Conservation (phyloP, 2,797 vertebrate species). For the Trichosurus vulpecula region DNA sequence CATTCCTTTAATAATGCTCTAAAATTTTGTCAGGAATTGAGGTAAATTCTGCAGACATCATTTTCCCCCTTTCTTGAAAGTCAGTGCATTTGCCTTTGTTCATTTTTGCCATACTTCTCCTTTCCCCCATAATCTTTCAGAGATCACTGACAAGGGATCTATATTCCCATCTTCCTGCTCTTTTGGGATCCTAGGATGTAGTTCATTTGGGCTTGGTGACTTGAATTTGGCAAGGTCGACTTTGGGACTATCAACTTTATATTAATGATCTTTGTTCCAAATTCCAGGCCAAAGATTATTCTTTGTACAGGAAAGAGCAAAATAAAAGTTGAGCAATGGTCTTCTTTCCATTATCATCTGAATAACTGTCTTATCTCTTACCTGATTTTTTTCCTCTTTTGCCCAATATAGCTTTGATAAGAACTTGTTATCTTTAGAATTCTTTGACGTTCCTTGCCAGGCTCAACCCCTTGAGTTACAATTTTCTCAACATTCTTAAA, state of each 20-base stretch:
- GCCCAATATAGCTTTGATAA: not conserved
- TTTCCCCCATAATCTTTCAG: not conserved
- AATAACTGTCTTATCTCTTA: not conserved
- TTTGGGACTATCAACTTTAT: not conserved
- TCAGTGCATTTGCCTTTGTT: not conserved
- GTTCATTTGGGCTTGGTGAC: not conserved
- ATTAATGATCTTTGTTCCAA: not conserved
- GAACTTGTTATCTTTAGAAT: not conserved
- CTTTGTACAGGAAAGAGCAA: not conserved
- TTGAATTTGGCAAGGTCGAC: not conserved
- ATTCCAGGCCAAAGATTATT: not conserved
- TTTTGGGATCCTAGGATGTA: not conserved
- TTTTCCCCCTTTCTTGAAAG: not conserved
- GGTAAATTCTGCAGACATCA: not conserved
- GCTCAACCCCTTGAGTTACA: not conserved
- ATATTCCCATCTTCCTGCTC: not conserved
- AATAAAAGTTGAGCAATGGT: not conserved
- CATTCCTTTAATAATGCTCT: not conserved
- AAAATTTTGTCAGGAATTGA: not conserved
- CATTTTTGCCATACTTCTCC: not conserved
- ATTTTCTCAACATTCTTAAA: not conserved
- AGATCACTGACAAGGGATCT: not conserved
- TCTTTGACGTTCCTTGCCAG: not conserved
- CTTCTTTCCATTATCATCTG: not conserved
- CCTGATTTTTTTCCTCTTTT: not conserved